phyloP scores from a whole-genome alignment of 2,888 invertebrate genomes.

The Lottia gigantea region DNA sequence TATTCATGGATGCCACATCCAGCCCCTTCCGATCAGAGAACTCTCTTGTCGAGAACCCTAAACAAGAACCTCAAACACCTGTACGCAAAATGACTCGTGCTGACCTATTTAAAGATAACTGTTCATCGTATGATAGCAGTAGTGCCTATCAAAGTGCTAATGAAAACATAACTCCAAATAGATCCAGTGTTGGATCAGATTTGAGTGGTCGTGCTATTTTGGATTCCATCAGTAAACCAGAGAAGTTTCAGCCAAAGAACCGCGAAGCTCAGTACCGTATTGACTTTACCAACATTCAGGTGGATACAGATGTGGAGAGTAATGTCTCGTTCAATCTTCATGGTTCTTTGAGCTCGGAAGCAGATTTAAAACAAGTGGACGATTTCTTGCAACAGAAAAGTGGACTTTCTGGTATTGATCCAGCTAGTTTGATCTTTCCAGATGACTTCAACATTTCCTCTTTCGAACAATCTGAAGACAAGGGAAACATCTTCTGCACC shows the following conservation, averaged over 20 bases:
- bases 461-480: slow-evolving; percentile 22
- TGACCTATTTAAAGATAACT: neutral
- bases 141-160: slow-evolving; percentile 6
- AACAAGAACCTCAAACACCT: neutral
- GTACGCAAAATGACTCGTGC: neutral
- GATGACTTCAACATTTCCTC: slow-evolving; percentile 16
- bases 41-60: neutral
- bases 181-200: slow-evolving; percentile 3
- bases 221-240: neutral
- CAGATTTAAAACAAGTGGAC: slow-evolving; percentile 20
- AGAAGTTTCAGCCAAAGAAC: slow-evolving; percentile 32
- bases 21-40: neutral
- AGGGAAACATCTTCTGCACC: slow-evolving; percentile 19
- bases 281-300: slow-evolving; percentile 52
- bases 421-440: slow-evolving; percentile 22
- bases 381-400: slow-evolving; percentile 14
- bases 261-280: slow-evolving; percentile 45
- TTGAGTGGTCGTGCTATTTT: neutral
- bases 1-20: neutral
- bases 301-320: slow-evolving; percentile 51
- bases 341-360: slow-evolving; percentile 21
- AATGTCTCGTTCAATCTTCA: slow-evolving; percentile 14
- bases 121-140: neutral
- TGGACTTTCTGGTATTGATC: slow-evolving; percentile 10
- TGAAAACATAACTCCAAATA: slow-evolving; percentile 4